These are phyloP conservation scores for Eupeodes corollae DNA, from an alignment of 1,140 invertebrate species.

Conservation along the genomic window DNA sequence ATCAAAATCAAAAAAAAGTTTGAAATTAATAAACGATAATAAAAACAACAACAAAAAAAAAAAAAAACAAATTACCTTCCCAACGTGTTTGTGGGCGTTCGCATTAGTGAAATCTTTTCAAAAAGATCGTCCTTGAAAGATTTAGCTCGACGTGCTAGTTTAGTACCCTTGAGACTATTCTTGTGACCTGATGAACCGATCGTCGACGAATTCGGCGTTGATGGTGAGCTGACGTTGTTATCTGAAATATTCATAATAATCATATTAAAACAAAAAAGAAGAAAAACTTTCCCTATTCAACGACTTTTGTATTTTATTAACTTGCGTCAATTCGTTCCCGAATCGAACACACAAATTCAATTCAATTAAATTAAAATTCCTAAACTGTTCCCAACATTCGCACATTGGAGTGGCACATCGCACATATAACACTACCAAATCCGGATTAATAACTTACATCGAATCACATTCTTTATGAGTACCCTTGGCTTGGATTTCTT, in stretches of 20 bases:
- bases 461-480: conserved; percentile 22
- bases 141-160: conserved; percentile 68
- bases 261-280: not conserved
- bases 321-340: not conserved
- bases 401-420: not conserved
- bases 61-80: conserved; percentile 14
- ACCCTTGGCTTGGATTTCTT: conserved; percentile 7
- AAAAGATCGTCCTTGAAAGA: conserved; percentile 87
- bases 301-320: too few relatives aligned
- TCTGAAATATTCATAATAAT: conserved; percentile 12
- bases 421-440: not conserved
- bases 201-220: conserved; percentile 28
- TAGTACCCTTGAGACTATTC: conserved; percentile 58
- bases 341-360: too few relatives aligned
- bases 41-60: not conserved
- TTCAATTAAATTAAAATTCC: not conserved
- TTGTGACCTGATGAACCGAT: conserved; percentile 40
- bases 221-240: conserved; percentile 35
- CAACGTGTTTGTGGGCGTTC: conserved; percentile 38
- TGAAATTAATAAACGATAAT: not conserved
- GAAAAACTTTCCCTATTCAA: too few relatives aligned
- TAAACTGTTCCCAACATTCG: not conserved
- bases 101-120: conserved; percentile 77
- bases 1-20: not conserved
- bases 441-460: conserved; percentile 18